phyloP scores from a whole-genome alignment of 2,113 vertebrate species.

The Nothocercus nigrocapillus region DNA sequence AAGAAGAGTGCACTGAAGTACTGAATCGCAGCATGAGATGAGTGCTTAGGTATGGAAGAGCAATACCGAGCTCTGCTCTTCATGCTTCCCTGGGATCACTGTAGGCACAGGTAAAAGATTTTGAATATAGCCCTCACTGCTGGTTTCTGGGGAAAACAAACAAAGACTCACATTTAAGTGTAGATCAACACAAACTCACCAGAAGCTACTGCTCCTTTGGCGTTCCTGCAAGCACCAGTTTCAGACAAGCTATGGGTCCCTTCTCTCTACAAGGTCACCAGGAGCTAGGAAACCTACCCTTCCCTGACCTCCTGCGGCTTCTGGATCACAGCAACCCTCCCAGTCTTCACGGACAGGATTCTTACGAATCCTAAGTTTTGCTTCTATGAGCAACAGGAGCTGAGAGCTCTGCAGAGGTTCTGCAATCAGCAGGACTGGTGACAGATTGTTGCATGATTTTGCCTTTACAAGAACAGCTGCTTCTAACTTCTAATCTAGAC shows the following conservation, averaged over 20 bases:
- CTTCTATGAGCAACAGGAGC: neutral
- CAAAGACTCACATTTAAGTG: neutral
- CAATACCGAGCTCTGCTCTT: neutral
- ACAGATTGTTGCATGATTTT: neutral
- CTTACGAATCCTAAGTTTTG: neutral
- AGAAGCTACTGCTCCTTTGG: neutral
- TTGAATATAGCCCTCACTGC: neutral
- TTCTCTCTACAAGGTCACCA: neutral
- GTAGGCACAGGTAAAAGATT: fast-evolving
- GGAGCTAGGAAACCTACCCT: neutral
- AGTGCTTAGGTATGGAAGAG: neutral
- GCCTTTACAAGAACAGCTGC: neutral
- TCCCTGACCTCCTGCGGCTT: neutral
- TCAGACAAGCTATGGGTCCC: neutral
- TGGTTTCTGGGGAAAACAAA: neutral
- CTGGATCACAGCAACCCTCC: neutral
- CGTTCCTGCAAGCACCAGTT: neutral
- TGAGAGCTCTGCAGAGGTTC: neutral
- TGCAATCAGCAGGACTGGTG: neutral
- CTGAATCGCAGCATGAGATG: neutral
- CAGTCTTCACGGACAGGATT: neutral
- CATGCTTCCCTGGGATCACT: neutral
- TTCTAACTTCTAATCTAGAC: neutral
- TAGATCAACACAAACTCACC: neutral
- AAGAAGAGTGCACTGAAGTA: neutral